A percentile compares a stretch with the other conserved stretches of the same genome.
Evolutionary conservation across 2,797 vertebrate species (phyloP).

Genomic region (Falco columbarius): DNA sequence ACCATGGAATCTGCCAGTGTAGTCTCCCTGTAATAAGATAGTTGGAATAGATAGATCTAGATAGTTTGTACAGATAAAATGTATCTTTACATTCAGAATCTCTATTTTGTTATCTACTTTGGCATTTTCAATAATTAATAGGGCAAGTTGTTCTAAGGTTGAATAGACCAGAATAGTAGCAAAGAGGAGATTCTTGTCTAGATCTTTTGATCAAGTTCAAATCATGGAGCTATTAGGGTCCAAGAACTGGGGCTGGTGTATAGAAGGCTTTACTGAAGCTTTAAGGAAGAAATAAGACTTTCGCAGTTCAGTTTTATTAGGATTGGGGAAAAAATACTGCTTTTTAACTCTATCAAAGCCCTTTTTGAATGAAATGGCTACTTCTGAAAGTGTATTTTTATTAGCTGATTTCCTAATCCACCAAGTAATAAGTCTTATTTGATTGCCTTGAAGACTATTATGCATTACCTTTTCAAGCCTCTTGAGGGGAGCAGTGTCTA

Average conservation of each 20-base stretch:
- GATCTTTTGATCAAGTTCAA: not conserved
- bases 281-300: not conserved
- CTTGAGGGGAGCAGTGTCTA: constrained; percentile 25
- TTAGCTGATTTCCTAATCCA: not conserved
- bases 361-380: not conserved
- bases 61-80: not conserved
- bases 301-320: not conserved
- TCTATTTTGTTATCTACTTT: not conserved
- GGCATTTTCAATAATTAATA: not conserved
- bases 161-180: not conserved
- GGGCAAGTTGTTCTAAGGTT: not conserved
- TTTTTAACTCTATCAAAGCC: not conserved
- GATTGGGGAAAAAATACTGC: not conserved
- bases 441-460: not conserved
- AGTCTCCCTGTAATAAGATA: not conserved
- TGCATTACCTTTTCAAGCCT: constrained; percentile 21
- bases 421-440: not conserved
- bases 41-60: not conserved
- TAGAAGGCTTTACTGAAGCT: not conserved
- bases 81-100: not conserved
- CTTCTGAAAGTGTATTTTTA: not conserved
- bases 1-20: not conserved
- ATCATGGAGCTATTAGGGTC: not conserved
- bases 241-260: not conserved
- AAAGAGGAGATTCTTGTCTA: not conserved